Conservation (phyloP, 2,888 invertebrate genomes). For the Eupithecia tripunctaria region DNA sequence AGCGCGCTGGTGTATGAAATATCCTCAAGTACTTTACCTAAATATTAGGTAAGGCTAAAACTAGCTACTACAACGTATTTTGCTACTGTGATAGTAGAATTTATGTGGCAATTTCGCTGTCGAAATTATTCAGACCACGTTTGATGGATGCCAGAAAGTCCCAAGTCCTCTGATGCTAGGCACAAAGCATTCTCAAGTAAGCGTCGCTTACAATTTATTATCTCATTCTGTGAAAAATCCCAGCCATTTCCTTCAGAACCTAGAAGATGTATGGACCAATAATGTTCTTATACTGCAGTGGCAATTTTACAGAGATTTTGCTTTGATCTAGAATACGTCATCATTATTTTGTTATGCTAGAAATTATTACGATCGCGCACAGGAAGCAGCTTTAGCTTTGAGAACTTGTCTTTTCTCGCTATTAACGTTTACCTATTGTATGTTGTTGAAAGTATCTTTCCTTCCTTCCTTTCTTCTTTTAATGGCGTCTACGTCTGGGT, state of each 20-base stretch:
- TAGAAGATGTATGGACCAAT: slow-evolving; percentile 32
- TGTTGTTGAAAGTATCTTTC: neutral
- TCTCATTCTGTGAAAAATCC: slow-evolving; percentile 62
- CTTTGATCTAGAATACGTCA: slow-evolving; percentile 2
- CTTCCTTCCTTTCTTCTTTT: too few species aligned
- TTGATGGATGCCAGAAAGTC: slow-evolving; percentile 4
- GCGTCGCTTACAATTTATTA: slow-evolving; percentile 58
- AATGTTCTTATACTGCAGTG: slow-evolving; percentile 25
- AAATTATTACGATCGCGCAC: neutral
- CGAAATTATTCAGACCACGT: neutral
- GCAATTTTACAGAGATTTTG: slow-evolving; percentile 21
- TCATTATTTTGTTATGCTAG: neutral
- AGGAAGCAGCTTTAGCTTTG: neutral
- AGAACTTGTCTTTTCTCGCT: neutral
- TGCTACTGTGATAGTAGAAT: neutral
- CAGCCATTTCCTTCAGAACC: slow-evolving; percentile 52
- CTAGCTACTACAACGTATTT: too few species aligned
- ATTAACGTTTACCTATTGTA: neutral
- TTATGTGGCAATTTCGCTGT: neutral
- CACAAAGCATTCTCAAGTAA: slow-evolving; percentile 41
- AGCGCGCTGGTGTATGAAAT: too few species aligned
- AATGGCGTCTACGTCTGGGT: too few species aligned
- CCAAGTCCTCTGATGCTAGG: slow-evolving; percentile 13
- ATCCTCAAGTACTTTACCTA: too few species aligned
- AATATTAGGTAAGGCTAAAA: too few species aligned